Base-by-base conservation (phyloP, 1,140 invertebrate genomes). In the Papilio machaon region DNA sequence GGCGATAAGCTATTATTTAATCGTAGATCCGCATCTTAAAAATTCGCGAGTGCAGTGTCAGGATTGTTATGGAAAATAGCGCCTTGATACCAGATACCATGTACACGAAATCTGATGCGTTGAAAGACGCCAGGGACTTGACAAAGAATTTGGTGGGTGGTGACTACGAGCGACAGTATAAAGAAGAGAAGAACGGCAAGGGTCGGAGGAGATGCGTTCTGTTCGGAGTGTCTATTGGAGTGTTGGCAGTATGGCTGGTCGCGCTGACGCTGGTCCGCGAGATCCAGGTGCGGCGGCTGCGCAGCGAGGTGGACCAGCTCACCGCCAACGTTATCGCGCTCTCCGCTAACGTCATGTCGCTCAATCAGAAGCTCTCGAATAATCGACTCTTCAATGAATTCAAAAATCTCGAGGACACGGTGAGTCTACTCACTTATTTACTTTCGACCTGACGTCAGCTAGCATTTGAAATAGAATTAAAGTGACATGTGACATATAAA, bases 81-180 rank as follows among this genome's bases (percentile, higher is more conserved):
- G 89, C 88, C 43, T 87, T 93, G 23, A 90, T 92, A 88, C 86
- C 89, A 64, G 87, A 90, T 81, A 86, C 86, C n/a, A 92, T 92
- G 91, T 91, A 93, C 81, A 91, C 91, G 3, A 91, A 92, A 81
- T 89, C 90, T 46, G 91, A 92, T 67, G 79, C 86, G 38, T 84
- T 90, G 82, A 92, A 89, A 79, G 91, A 94, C 78, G 85, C 83
- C 17, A 90, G 91, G 85, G 93, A 94, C 85, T 84, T 91, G 85
- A 91, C 91, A 7, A 91, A 93, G 86, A 94, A 93, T 75, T 88
- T 94, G 87, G 91, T 94, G 86, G 90, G 91, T 78, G 91, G 91
- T 77, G 91, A 94, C 73, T 93, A 91, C 80, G 93, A 94, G 82
- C 88, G 88, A 76, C 91, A 92, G 82, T 94, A 91, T 80, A 86